Conservation (phyloP, 1,140 invertebrate species). For the Drosophila burlai region DNA sequence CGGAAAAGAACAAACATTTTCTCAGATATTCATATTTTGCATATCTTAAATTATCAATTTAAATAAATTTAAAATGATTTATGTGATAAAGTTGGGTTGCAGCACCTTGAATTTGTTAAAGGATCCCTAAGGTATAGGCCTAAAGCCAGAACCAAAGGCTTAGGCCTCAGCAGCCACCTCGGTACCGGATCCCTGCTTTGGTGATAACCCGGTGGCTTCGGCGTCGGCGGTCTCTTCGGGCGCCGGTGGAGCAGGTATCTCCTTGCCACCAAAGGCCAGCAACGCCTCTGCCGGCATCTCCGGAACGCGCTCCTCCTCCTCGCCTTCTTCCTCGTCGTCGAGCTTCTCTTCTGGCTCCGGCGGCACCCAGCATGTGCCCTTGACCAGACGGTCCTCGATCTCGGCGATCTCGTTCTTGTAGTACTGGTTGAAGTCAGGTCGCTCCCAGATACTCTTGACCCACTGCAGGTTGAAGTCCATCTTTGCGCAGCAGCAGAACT, state of each 20-base stretch:
- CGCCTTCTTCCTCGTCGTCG: conserved; percentile 37
- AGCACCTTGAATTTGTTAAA: conserved; percentile 12
- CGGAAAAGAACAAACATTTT: too few relatives aligned
- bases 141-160: background rate
- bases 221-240: background rate
- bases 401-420: conserved; percentile 77
- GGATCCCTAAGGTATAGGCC: too few relatives aligned
- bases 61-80: background rate
- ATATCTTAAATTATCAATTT: background rate
- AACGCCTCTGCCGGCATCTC: conserved; percentile 33
- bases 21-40: background rate
- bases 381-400: conserved; percentile 66
- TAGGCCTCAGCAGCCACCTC: conserved; percentile 21
- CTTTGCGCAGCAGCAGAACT: conserved; percentile 78
- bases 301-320: conserved; percentile 21
- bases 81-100: background rate
- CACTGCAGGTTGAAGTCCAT: conserved; percentile 77
- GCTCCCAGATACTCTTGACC: conserved; percentile 79
- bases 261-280: conserved; percentile 59
- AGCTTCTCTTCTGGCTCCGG: conserved; percentile 51
- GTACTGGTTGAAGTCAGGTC: conserved; percentile 78
- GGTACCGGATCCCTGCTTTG: conserved; percentile 7
- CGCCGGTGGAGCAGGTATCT: background rate
- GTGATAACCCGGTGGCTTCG: background rate
- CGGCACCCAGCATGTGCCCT: conserved; percentile 69